These are phyloP conservation scores for Protodeltote pygarga DNA, from an alignment of 2,888 invertebrate species.

Conservation along the genomic window DNA sequence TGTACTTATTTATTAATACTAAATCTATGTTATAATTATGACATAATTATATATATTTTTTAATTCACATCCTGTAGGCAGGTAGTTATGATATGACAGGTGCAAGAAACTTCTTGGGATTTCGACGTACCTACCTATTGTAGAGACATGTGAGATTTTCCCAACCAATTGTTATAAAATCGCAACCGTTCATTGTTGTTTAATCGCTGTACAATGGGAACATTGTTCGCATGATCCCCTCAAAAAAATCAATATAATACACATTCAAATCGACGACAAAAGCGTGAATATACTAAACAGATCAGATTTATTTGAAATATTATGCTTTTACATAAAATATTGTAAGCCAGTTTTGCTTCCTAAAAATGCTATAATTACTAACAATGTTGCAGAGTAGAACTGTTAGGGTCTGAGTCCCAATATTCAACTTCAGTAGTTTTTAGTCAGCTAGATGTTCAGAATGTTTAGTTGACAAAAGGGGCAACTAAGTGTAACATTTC, in stretches of 20 bases:
- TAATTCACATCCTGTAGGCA: slow-evolving; percentile 26
- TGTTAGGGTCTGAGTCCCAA: no score
- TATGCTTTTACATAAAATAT: neutral
- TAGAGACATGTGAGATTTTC: slow-evolving; percentile 76
- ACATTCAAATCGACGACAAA: slow-evolving; percentile 33
- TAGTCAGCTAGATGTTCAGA: no score
- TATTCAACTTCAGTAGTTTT: no score
- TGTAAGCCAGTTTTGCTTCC: neutral
- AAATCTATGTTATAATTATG: no score
- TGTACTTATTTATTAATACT: no score
- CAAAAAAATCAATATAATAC: slow-evolving; percentile 51
- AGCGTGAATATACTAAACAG: slow-evolving; percentile 12
- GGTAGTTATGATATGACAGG: slow-evolving; percentile 53
- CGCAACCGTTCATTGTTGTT: slow-evolving; percentile 73
- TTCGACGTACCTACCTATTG: slow-evolving; percentile 54
- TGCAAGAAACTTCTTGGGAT: slow-evolving; percentile 52
- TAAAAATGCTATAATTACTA: no score
- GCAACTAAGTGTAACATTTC: slow-evolving; percentile 7
- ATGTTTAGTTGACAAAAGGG: neutral
- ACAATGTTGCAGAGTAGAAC: no score
- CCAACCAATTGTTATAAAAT: slow-evolving; percentile 77
- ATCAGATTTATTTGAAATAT: slow-evolving; percentile 6
- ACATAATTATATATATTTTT: slow-evolving; percentile 7
- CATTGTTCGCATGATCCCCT: slow-evolving; percentile 67
- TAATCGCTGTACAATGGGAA: slow-evolving; percentile 72